A percentile compares a stretch with the other conserved stretches of the same genome.
These are phyloP conservation scores for Yponomeuta malinellus DNA, from an alignment of 2,888 invertebrate species.

Conservation along the genomic window DNA sequence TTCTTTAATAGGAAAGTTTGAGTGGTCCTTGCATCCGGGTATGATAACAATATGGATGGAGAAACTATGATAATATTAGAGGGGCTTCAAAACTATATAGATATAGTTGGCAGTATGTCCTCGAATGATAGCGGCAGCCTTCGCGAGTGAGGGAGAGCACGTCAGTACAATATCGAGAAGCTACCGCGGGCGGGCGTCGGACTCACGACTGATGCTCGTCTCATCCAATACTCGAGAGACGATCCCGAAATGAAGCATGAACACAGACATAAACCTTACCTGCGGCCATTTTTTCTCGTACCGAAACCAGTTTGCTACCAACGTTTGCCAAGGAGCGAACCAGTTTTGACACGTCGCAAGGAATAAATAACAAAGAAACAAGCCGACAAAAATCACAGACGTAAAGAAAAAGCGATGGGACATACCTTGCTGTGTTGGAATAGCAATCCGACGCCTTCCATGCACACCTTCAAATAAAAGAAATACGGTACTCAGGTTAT, in stretches of 20 bases:
- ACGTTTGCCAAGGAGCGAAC: constrained; percentile 22
- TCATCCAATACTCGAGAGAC: constrained; percentile 41
- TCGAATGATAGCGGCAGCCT: constrained; percentile 8
- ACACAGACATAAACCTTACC: constrained; percentile 67
- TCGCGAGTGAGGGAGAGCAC: constrained; percentile 1
- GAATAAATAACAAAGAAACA: constrained; percentile 46
- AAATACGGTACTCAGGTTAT: neutral
- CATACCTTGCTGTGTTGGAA: constrained; percentile 99
- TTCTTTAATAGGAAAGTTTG: constrained; percentile 79
- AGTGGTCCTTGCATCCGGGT: constrained; percentile 84
- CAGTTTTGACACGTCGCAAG: constrained; percentile 52
- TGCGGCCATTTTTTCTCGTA: constrained; percentile 35
- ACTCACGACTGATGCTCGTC: constrained; percentile 27
- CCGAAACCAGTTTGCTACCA: constrained; percentile 20
- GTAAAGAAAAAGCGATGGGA: constrained; percentile 32
- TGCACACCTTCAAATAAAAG: constrained; percentile 83
- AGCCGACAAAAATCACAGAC: constrained; percentile 58
- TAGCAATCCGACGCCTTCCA: constrained; percentile 99
- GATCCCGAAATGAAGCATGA: constrained; percentile 55
- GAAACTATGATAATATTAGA: neutral
- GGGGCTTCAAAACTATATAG: constrained; percentile 5
- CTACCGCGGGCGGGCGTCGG: neutral
- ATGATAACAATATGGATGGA: constrained; percentile 19
- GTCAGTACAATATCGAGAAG: constrained; percentile 8
- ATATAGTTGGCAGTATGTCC: constrained; percentile 2